A percentile compares a stretch with the other conserved stretches of the same genome.
Conservation (phyloP, 1,140 invertebrate genomes). For the Copidosoma floridanum region DNA sequence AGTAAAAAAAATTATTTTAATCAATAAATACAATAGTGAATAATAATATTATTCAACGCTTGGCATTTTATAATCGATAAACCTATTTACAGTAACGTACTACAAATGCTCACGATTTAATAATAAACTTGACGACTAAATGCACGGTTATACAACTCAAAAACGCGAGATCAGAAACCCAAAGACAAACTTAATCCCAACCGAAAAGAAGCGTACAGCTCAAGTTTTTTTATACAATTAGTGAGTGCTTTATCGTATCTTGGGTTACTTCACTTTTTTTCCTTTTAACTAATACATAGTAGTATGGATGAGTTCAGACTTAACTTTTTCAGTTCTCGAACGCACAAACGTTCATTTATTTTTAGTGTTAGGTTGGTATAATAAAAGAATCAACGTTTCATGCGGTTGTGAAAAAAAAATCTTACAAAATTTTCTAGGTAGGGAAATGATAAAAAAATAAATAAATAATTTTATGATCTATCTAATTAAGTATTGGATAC, state of each 20-base stretch:
- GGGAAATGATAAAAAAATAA: constrained; percentile 25
- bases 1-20: too few relatives aligned
- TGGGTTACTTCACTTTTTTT: too few relatives aligned
- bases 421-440: constrained; percentile 13
- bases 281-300: too few relatives aligned
- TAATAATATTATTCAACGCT: too few relatives aligned
- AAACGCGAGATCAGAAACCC: constrained; percentile 23
- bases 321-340: constrained; percentile 25
- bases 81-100: constrained; percentile 34
- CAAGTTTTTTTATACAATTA: too few relatives aligned
- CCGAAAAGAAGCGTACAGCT: neutral
- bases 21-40: too few relatives aligned
- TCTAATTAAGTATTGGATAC: constrained; percentile 26
- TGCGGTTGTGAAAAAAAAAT: constrained; percentile 9
- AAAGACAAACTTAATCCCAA: constrained; percentile 8
- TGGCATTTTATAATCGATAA: too few relatives aligned
- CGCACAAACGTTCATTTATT: constrained; percentile 4
- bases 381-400: constrained; percentile 4
- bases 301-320: constrained; percentile 16
- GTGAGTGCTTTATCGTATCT: too few relatives aligned
- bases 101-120: constrained; percentile 30
- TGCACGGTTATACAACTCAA: constrained; percentile 18
- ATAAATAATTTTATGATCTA: constrained; percentile 28
- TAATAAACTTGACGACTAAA: constrained; percentile 20
- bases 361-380: neutral